These are phyloP conservation scores for Arremon aurantiirostris DNA, from an alignment of 2,797 vertebrate genomes.

Conservation along the genomic window DNA sequence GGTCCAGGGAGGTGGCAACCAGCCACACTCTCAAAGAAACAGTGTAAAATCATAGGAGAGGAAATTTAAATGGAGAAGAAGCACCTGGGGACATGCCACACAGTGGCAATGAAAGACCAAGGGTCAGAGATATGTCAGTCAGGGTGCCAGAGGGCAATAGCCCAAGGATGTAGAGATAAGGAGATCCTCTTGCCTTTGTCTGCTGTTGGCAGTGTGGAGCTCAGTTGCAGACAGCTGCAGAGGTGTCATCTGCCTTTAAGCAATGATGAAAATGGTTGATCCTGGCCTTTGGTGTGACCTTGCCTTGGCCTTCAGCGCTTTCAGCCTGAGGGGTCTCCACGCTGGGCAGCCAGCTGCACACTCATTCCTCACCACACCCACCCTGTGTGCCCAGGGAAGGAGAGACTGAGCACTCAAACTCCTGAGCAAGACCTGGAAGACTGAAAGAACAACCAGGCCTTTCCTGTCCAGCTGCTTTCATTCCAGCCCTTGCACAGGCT, in stretches of 20 bases:
- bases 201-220: not conserved
- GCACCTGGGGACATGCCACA: constrained; percentile 12
- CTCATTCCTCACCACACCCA: not conserved
- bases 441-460: not conserved
- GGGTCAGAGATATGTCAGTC: not conserved
- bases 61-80: not conserved
- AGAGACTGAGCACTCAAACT: not conserved
- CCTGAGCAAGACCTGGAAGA: not conserved
- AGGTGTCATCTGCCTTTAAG: not conserved
- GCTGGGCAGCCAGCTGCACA: not conserved
- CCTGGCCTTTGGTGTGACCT: not conserved
- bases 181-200: not conserved
- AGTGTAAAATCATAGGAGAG: not conserved
- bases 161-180: not conserved
- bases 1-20: not conserved
- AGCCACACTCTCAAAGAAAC: not conserved
- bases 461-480: not conserved
- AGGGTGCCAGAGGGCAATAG: not conserved
- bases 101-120: constrained; percentile 30
- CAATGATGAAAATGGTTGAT: not conserved
- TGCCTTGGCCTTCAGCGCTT: not conserved
- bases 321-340: not conserved
- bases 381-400: not conserved
- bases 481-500: not conserved
- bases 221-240: not conserved